Evolutionary conservation across 2,113 vertebrate genomes (phyloP).

Genomic region (Lipophrys pholis): DNA sequence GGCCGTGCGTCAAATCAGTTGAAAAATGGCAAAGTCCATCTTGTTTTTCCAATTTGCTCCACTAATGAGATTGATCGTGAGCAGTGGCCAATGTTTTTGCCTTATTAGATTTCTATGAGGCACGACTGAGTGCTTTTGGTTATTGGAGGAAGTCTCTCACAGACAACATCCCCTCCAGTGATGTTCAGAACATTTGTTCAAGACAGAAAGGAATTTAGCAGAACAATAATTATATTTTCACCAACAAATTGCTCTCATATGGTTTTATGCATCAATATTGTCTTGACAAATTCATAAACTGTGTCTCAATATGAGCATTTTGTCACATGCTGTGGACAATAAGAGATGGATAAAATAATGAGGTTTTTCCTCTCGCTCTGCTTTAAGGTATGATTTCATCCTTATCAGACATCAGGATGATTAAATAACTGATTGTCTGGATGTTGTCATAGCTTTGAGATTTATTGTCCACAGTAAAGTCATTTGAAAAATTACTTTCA

Average conservation of each 20-base stretch:
- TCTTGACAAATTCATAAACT: neutral
- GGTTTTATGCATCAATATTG: neutral
- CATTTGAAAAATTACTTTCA: neutral
- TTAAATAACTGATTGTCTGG: neutral
- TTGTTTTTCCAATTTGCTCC: conserved; percentile 47
- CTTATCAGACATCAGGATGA: neutral
- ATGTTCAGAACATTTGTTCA: conserved; percentile 3
- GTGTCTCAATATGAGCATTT: neutral
- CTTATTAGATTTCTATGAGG: conserved; percentile 70
- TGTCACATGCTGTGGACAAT: neutral
- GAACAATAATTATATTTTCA: conserved; percentile 3
- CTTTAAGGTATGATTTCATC: neutral
- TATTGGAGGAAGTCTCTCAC: conserved; percentile 33
- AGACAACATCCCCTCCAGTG: conserved; percentile 5
- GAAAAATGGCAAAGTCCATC: conserved; percentile 18
- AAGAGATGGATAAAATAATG: neutral
- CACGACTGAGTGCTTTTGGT: conserved; percentile 52
- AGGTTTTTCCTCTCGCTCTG: no score
- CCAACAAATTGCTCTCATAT: neutral
- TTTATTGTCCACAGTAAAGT: neutral
- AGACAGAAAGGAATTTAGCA: conserved; percentile 11
- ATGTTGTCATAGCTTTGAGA: neutral
- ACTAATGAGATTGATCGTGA: conserved; percentile 64
- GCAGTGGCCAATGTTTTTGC: conserved; percentile 52
- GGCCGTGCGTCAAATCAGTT: conserved; percentile 26